Evolutionary conservation across 2,113 vertebrate genomes (phyloP).

Genomic region (Ictalurus furcatus): DNA sequence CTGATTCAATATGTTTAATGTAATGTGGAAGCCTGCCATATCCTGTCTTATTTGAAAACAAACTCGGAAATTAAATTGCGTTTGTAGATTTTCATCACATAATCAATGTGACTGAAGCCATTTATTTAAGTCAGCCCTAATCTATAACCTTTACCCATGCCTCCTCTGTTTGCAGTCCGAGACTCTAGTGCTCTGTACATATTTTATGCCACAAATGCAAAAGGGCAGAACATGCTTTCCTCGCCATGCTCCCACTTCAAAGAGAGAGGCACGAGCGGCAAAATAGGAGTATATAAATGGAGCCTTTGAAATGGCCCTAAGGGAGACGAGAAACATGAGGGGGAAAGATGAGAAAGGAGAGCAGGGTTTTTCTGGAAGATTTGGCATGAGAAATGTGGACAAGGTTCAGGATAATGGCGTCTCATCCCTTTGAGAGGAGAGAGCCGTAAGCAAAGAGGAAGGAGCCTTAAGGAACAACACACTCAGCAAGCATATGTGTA

Average conservation of each 20-base stretch:
- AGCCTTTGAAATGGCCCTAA: slow-evolving; percentile 48
- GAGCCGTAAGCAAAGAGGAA: neutral
- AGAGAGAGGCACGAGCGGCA: slow-evolving; percentile 31
- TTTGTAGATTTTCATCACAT: slow-evolving; percentile 15
- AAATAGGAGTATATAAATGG: slow-evolving; percentile 40
- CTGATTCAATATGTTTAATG: slow-evolving; percentile 1
- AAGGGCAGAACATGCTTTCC: slow-evolving; percentile 32
- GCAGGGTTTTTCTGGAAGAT: slow-evolving; percentile 18
- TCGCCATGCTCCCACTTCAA: slow-evolving; percentile 48
- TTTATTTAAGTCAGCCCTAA: neutral
- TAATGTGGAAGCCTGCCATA: slow-evolving; percentile 10
- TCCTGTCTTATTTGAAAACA: neutral
- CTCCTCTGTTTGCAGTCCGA: neutral
- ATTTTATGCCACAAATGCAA: slow-evolving; percentile 32
- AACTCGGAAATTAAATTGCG: slow-evolving; percentile 13
- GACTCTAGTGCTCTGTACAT: neutral
- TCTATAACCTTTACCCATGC: slow-evolving; percentile 11
- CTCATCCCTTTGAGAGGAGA: slow-evolving; percentile 13
- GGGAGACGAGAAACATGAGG: slow-evolving; percentile 28
- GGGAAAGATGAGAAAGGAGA: slow-evolving; percentile 26
- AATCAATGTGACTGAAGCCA: neutral
- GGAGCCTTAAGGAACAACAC: slow-evolving; percentile 22
- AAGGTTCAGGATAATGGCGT: slow-evolving; percentile 35
- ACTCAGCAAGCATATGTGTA: neutral
- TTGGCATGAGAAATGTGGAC: slow-evolving; percentile 42